Evolutionary conservation across 2,113 vertebrate species (phyloP).

Genomic region (Nesogale talazaci): DNA sequence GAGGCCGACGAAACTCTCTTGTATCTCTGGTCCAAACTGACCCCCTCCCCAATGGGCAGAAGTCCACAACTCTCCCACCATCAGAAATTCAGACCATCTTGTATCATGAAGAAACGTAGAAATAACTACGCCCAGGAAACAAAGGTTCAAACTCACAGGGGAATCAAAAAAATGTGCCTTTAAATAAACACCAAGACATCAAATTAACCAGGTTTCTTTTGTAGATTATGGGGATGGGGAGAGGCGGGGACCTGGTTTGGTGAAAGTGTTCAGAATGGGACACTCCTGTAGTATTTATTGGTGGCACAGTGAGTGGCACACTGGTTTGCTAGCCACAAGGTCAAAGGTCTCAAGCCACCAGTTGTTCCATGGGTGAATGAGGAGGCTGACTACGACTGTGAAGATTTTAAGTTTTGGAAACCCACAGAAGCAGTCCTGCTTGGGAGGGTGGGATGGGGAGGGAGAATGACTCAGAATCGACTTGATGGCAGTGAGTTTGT

Average conservation of each 20-base stretch:
- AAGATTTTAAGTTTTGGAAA: too few relatives aligned
- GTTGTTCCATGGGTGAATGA: too few relatives aligned
- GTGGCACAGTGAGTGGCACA: too few relatives aligned
- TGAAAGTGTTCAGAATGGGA: neutral
- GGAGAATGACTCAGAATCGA: too few relatives aligned
- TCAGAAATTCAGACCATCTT: conserved; percentile 1
- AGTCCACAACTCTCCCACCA: neutral
- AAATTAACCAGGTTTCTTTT: too few relatives aligned
- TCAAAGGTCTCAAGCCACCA: too few relatives aligned
- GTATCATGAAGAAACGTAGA: neutral
- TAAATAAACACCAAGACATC: neutral
- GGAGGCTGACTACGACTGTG: too few relatives aligned
- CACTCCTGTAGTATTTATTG: neutral
- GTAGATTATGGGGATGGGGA: too few relatives aligned
- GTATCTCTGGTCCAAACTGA: neutral
- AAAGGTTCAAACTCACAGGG: neutral
- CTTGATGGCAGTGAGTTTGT: too few relatives aligned
- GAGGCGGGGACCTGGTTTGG: neutral
- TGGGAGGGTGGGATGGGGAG: too few relatives aligned
- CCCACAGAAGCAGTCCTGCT: too few relatives aligned
- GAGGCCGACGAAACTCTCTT: neutral
- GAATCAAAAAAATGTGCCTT: neutral
- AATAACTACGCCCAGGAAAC: neutral
- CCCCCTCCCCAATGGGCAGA: neutral
- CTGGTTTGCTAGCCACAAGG: too few relatives aligned